Percentiles rank a stretch among this genome's conserved stretches.
These are phyloP conservation scores for Camponotus vicinus DNA, from an alignment of 1,140 invertebrate genomes.

Conservation along the genomic window DNA sequence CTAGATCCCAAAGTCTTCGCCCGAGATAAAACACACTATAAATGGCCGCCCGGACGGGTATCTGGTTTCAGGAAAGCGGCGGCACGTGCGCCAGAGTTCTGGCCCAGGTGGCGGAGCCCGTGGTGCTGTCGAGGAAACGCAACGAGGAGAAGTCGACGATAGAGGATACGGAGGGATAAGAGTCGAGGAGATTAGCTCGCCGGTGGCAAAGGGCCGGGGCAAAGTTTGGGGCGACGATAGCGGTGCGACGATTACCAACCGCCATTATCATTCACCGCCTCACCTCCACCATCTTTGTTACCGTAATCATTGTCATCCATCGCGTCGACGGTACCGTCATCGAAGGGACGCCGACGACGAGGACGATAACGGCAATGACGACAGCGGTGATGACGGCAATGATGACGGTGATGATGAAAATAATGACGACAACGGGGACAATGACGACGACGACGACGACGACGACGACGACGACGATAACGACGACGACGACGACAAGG, in stretches of 20 bases:
- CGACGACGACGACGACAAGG: conserved; percentile 44
- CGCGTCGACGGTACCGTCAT: conserved; percentile 47
- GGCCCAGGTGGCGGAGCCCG: conserved; percentile 78
- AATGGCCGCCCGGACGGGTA: conserved; percentile 79
- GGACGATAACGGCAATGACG: conserved; percentile 32
- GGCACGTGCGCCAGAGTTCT: conserved; percentile 84
- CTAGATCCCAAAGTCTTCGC: conserved; percentile 67
- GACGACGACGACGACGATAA: conserved; percentile 34
- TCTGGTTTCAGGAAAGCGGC: conserved; percentile 85
- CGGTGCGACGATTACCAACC: conserved; percentile 35
- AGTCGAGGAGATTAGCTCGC: conserved; percentile 66
- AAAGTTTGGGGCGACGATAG: conserved; percentile 62
- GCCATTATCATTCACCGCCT: conserved; percentile 60
- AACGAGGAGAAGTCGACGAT: conserved; percentile 35
- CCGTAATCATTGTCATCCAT: conserved; percentile 61
- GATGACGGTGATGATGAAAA: conserved; percentile 58
- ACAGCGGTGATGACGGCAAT: conserved; percentile 16
- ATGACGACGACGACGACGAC: conserved; percentile 12
- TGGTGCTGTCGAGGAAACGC: conserved; percentile 67
- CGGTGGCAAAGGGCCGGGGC: conserved; percentile 54
- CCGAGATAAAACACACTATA: conserved; percentile 78
- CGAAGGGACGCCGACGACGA: conserved; percentile 58
- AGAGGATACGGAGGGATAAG: conserved; percentile 47
- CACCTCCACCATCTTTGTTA: conserved; percentile 62
- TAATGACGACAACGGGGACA: conserved; percentile 1